A percentile compares a stretch with the other conserved stretches of the same genome.
phyloP scores from a whole-genome alignment of 2,888 invertebrate species.

The Cephus nigrinus region DNA sequence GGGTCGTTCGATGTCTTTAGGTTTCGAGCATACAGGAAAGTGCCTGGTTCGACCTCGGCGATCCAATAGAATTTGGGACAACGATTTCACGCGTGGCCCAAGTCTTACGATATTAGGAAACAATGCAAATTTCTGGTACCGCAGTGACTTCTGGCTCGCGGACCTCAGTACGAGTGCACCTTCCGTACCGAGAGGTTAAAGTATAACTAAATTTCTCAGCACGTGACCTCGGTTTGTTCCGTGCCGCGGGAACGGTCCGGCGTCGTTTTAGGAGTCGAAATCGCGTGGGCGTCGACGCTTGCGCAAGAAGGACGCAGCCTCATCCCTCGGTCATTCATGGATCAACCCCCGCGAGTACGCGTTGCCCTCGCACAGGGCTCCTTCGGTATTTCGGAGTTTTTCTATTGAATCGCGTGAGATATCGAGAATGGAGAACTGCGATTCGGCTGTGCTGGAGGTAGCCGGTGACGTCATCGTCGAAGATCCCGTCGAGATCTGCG shows the following conservation, averaged over 20 bases:
- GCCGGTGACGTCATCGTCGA: not conserved
- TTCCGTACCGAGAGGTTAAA: not conserved
- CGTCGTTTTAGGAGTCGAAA: slow-evolving; percentile 17
- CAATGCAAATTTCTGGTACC: not conserved
- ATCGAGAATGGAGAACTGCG: not conserved
- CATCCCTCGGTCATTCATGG: slow-evolving; percentile 50
- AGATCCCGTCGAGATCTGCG: slow-evolving; percentile 44
- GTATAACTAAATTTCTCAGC: not conserved
- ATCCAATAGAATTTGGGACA: not conserved
- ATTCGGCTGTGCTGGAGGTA: not conserved
- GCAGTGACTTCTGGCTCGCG: not conserved
- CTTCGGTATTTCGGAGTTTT: slow-evolving; percentile 48
- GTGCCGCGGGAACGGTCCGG: not conserved
- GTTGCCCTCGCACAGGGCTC: slow-evolving; percentile 32
- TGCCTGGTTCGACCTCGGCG: not conserved
- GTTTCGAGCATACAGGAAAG: not conserved
- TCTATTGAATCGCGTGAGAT: slow-evolving; percentile 21
- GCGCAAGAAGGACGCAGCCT: slow-evolving; percentile 36
- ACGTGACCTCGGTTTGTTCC: not conserved
- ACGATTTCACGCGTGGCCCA: not conserved
- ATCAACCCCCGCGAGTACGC: slow-evolving; percentile 50
- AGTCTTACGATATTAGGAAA: not conserved
- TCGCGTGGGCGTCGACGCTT: slow-evolving; percentile 49
- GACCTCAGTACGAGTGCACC: not conserved
- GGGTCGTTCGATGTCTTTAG: not conserved